These are phyloP conservation scores for Tubulanus polymorphus DNA, from an alignment of 2,888 invertebrate genomes.

Conservation along the genomic window DNA sequence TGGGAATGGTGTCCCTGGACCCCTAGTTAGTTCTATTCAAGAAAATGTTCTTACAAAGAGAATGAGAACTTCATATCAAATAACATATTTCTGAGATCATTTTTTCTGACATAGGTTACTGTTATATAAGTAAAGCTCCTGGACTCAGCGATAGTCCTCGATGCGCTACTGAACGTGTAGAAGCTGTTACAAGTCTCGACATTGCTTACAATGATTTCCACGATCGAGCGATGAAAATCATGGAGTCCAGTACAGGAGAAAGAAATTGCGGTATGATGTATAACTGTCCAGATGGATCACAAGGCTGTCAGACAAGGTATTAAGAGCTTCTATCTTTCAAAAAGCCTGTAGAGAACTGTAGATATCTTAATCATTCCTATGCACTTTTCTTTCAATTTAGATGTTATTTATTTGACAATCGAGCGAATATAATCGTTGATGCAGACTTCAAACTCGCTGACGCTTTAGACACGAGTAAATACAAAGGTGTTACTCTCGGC, in stretches of 20 bases:
- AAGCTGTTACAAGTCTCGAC: slow-evolving; percentile 54
- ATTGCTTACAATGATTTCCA: slow-evolving; percentile 54
- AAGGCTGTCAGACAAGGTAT: slow-evolving; percentile 50
- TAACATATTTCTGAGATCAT: not conserved
- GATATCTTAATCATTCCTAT: not conserved
- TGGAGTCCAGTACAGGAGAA: slow-evolving; percentile 50
- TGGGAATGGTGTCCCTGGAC: not conserved
- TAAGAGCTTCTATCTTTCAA: not conserved
- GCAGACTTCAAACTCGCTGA: slow-evolving; percentile 51
- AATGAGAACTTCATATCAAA: too few species aligned
- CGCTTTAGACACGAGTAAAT: slow-evolving; percentile 50
- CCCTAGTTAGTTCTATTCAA: not conserved
- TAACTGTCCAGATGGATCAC: slow-evolving; percentile 48
- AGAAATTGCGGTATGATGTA: slow-evolving; percentile 51
- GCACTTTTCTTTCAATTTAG: slow-evolving; percentile 23
- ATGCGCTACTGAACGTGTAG: slow-evolving; percentile 54
- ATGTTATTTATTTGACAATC: slow-evolving; percentile 53
- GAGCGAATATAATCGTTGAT: slow-evolving; percentile 52
- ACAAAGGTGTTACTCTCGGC: slow-evolving; percentile 51
- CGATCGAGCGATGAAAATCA: slow-evolving; percentile 50
- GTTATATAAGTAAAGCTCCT: slow-evolving; percentile 47
- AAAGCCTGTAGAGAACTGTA: not conserved
- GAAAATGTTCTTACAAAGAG: too few species aligned
- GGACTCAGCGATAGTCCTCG: slow-evolving; percentile 39
- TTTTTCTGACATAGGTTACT: slow-evolving; percentile 32